These are phyloP conservation scores for Passerina amoena DNA, from an alignment of 2,113 vertebrate genomes.

Conservation along the genomic window DNA sequence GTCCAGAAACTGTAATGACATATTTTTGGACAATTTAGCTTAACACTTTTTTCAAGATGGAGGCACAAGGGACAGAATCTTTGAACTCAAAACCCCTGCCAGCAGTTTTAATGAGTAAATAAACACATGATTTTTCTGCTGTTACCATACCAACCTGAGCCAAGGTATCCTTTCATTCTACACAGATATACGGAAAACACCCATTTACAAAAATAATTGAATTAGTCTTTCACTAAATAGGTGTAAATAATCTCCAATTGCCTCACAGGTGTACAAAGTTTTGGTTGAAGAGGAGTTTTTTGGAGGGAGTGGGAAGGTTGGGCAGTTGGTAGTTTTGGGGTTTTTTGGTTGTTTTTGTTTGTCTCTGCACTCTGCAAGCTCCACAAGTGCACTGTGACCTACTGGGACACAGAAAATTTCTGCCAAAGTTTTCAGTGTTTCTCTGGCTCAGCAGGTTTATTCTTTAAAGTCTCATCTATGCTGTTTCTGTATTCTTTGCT, in stretches of 20 bases:
- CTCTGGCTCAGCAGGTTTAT: not conserved
- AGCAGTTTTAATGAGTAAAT: slow-evolving; percentile 1
- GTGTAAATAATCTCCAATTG: not conserved
- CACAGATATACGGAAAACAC: not conserved
- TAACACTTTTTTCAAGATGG: not conserved
- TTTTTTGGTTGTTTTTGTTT: not conserved
- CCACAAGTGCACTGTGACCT: not conserved
- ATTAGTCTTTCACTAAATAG: not conserved
- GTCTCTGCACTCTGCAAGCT: not conserved
- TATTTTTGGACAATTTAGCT: not conserved
- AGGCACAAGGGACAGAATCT: not conserved
- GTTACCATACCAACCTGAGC: not conserved
- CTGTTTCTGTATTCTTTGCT: not conserved
- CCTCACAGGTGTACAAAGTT: not conserved
- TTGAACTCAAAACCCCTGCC: not conserved
- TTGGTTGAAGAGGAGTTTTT: not conserved
- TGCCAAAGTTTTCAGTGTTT: not conserved
- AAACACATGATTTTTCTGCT: not conserved
- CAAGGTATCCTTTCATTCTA: not conserved
- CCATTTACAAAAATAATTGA: not conserved
- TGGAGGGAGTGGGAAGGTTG: not conserved
- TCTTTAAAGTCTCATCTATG: not conserved
- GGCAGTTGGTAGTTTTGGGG: not conserved
- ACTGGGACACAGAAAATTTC: accelerated
- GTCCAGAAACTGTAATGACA: not conserved